phyloP scores from a whole-genome alignment of 2,113 vertebrate genomes.

The Cyphomyrus plagiostoma region DNA sequence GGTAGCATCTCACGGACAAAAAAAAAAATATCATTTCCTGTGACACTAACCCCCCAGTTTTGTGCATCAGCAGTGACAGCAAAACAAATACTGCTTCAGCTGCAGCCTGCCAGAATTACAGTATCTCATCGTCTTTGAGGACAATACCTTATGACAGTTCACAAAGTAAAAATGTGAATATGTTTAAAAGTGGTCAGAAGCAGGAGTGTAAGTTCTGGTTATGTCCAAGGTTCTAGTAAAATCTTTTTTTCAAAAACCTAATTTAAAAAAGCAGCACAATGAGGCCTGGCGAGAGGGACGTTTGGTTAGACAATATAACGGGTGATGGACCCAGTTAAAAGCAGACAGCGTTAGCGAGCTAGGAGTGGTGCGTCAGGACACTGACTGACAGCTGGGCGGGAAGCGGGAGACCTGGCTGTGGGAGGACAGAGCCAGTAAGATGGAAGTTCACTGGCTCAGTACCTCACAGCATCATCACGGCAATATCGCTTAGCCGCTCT shows the following conservation, averaged over 20 bases:
- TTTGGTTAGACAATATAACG: slow-evolving; percentile 45
- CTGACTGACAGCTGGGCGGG: slow-evolving; percentile 37
- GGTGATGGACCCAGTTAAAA: slow-evolving; percentile 11
- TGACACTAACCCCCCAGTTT: background rate
- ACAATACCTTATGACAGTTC: background rate
- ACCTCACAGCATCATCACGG: background rate
- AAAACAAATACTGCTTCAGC: background rate
- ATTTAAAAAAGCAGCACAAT: slow-evolving; percentile 44
- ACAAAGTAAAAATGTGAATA: background rate
- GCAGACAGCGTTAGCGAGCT: slow-evolving; percentile 45
- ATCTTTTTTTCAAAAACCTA: background rate
- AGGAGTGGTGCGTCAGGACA: slow-evolving; percentile 53
- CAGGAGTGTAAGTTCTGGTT: slow-evolving; percentile 15
- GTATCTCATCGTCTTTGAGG: background rate
- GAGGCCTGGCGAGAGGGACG: slow-evolving; percentile 63
- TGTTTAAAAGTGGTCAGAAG: background rate
- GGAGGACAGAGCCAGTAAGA: background rate
- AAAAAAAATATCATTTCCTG: background rate
- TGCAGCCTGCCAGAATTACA: background rate
- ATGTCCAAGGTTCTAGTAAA: background rate
- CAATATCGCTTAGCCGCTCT: background rate
- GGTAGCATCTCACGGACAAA: background rate
- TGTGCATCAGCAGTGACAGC: background rate
- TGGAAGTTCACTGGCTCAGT: background rate
- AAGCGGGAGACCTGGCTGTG: background rate